Conservation (phyloP, 37 sponge, comb jelly and placozoan genomes). For the Hexactinellida sp. region DNA sequence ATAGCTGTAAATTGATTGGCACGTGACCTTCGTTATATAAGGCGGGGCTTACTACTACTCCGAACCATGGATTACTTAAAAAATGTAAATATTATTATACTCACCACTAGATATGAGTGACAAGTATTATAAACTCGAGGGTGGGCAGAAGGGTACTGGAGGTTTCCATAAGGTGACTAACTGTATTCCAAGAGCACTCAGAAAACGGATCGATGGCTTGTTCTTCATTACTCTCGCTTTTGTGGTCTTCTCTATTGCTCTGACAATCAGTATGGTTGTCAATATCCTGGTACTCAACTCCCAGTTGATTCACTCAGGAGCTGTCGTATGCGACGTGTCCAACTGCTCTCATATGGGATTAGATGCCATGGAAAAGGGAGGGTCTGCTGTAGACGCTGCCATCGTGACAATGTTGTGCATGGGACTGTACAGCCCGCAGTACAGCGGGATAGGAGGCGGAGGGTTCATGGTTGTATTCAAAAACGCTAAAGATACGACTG, state of each 20-base stretch:
- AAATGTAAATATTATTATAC: too few relatives aligned
- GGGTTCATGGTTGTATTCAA: constrained; percentile 84
- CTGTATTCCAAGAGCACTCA: background rate
- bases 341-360: constrained; percentile 60
- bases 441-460: constrained; percentile 91
- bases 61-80: too few relatives aligned
- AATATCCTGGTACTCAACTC: background rate
- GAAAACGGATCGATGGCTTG: background rate
- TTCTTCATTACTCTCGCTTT: background rate
- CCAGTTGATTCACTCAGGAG: constrained; percentile 19
- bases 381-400: constrained; percentile 87
- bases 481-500: constrained; percentile 22
- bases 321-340: constrained; percentile 74
- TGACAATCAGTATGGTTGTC: background rate
- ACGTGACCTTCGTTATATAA: too few relatives aligned
- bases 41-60: too few relatives aligned
- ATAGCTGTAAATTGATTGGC: too few relatives aligned
- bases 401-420: constrained; percentile 65
- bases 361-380: constrained; percentile 47
- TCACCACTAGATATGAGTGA: background rate
- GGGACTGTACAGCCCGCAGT: constrained; percentile 76
- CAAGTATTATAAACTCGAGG: background rate
- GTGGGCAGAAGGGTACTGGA: background rate
- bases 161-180: background rate
- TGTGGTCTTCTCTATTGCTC: background rate